Evolutionary conservation across 2,797 vertebrate species (phyloP), one percentile per base, ranked within the genome.

Genomic region (Apogon talboti): DNA sequence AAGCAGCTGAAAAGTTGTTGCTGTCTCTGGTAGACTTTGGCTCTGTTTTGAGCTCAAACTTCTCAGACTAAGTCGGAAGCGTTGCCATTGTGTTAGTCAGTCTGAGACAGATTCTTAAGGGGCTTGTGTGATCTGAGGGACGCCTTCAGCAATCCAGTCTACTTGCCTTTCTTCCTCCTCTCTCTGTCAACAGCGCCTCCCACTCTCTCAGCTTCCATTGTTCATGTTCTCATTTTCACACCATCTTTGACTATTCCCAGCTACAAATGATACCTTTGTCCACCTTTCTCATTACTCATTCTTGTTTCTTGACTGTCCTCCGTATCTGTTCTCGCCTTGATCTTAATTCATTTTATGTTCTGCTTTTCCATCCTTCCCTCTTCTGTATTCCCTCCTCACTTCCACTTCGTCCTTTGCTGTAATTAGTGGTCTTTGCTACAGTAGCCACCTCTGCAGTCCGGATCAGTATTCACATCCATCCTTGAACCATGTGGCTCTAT

Each of bases 401-500:
- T 41, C 14, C 3, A 11, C 0, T 37, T 48, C 60, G 33, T 43
- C 12, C 11, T 67, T 63, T 47, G 41, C 55, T 53, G 40, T 61
- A 70, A 82, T 73, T 70, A 82, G 79, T 54, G 70, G 68, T 62
- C 68, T 47, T 33, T 72, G 58, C 77, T 61, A 64, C 52, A 66
- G 35, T 40, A 52, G 58, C 48, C 28, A 76, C 48, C 74, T 81
- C 76, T 74, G 78, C 75, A 77, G 80, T 71, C 55, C 18, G 63
- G 71, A 76, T 91, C 78, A 80, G 83, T 75, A 83, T 82, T 83
- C 83, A 77, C 57, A 28, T 51, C 67, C 72, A 61, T 75, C 44
- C 70, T 67, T 59, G 30, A 11, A 69, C 70, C 64, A 61, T 59
- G 62, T 42, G 18, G 49, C 71, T 71, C 69, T 68, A 58, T 44